Percentiles rank a stretch among this genome's conserved stretches.
Conservation (phyloP, 1,140 invertebrate species). For the Polypedilum vanderplanki region DNA sequence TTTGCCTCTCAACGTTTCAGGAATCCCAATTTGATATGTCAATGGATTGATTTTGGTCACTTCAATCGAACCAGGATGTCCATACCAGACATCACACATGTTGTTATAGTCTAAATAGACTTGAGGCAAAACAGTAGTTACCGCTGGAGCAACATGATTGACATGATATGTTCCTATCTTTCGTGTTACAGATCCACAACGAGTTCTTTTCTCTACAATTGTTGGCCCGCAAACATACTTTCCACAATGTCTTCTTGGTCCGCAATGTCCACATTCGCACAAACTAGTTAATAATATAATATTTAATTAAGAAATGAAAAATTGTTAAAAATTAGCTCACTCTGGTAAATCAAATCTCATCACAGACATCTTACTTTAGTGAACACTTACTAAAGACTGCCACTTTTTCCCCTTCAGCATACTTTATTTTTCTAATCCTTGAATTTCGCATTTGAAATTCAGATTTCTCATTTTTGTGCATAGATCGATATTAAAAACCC, state of each 20-base stretch:
- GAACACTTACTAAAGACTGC: too few relatives aligned
- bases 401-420: too few relatives aligned
- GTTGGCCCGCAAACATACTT: neutral
- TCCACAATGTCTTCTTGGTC: neutral
- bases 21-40: neutral
- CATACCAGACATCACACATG: neutral
- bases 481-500: too few relatives aligned
- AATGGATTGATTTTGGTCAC: neutral
- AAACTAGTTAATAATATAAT: neutral
- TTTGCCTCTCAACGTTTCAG: neutral
- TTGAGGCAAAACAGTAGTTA: neutral
- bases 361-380: neutral
- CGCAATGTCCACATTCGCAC: neutral
- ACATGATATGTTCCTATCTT: neutral
- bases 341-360: neutral
- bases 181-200: neutral
- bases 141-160: neutral
- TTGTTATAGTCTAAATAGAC: neutral
- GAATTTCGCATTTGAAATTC: too few relatives aligned
- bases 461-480: too few relatives aligned
- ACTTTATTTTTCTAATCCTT: too few relatives aligned
- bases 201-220: neutral
- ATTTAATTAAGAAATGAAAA: neutral
- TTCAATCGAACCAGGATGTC: neutral
- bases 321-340: neutral